Evolutionary conservation across 2,888 invertebrate genomes (phyloP).

Genomic region (Drosophila paranaensis): DNA sequence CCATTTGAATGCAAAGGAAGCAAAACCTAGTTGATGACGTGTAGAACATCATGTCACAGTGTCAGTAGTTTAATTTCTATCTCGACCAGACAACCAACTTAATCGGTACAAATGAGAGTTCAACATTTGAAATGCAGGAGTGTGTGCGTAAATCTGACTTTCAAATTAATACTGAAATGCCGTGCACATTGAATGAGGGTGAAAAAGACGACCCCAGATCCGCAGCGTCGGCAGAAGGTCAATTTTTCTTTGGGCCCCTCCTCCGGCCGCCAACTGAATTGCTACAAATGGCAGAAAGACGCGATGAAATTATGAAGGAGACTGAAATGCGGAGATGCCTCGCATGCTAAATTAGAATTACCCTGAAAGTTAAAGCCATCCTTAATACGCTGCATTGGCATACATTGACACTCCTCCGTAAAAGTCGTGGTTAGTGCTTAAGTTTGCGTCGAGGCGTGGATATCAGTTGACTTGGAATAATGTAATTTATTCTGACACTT

Average conservation of each 20-base stretch:
- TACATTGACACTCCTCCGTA: background rate
- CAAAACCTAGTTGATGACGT: constrained; percentile 65
- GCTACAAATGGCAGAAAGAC: background rate
- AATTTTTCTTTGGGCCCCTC: background rate
- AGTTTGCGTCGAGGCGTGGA: background rate
- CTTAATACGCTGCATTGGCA: constrained; percentile 23
- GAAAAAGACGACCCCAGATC: constrained; percentile 11
- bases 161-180: constrained; percentile 18
- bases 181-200: constrained; percentile 4
- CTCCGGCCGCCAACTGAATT: background rate
- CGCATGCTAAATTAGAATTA: background rate
- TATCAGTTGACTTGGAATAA: constrained; percentile 59
- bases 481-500: constrained; percentile 81
- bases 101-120: constrained; percentile 39
- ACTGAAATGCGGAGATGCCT: background rate
- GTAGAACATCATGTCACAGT: constrained; percentile 49
- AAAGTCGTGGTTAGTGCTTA: background rate
- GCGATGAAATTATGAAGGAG: background rate
- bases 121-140: background rate
- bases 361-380: constrained; percentile 53
- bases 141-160: constrained; percentile 17
- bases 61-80: constrained; percentile 70
- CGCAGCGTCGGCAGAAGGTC: background rate
- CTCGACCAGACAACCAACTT: constrained; percentile 29
- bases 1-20: constrained; percentile 60